Evolutionary conservation across 2,888 invertebrate genomes (phyloP), one percentile per base, ranked within the genome.

Genomic region (Monoplex corrugatus): DNA sequence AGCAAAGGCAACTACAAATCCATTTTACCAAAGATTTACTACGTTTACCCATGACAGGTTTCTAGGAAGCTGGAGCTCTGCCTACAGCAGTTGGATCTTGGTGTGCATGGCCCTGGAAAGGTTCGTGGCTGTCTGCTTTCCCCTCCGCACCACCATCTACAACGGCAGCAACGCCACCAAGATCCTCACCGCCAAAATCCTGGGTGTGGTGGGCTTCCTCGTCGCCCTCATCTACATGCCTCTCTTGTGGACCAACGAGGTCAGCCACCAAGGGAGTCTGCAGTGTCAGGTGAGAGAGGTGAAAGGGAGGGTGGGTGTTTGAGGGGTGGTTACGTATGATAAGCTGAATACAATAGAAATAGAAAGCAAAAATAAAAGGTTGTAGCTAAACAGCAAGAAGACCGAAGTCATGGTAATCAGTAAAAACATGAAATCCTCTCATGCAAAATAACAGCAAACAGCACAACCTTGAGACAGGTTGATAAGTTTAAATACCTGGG

Each of bases 61-160:
- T 83, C 63, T 91, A 35, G 90, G 88, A 1, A 91, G 75, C 68
- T 91, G 86, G 43, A 86, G 85, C n/a, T 50, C 84, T 10, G 89
- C 89, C 68, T 91, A 86, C 82, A 87, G 90, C 38, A 89, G 87
- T 43, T 91, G 91, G 91, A 89, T 91, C 72, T 75, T 91, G 40
- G 91, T 91, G 5, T 44, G 90, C 50, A 91, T 91, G 91, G 91
- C 91, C 23, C 80, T 89, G 63, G 91, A 90, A 44, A 63, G 91
- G 2, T 87, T 89, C 5, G 19, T 90, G 23, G 91, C 89, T 23
- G 91, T 91, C 23, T 86, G 88, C n/a, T 91, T 88, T 38, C 91
- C 91, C 16, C 87, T 91, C 44, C 86, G 89, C 57, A 45, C 45
- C 45, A 72, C n/a, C 28, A n/a, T 45, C 45, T 32, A 45, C 82